A percentile compares a stretch with the other conserved stretches of the same genome.
Conservation (phyloP, 2,113 vertebrate genomes). For the Gasterosteus aculeatus region DNA sequence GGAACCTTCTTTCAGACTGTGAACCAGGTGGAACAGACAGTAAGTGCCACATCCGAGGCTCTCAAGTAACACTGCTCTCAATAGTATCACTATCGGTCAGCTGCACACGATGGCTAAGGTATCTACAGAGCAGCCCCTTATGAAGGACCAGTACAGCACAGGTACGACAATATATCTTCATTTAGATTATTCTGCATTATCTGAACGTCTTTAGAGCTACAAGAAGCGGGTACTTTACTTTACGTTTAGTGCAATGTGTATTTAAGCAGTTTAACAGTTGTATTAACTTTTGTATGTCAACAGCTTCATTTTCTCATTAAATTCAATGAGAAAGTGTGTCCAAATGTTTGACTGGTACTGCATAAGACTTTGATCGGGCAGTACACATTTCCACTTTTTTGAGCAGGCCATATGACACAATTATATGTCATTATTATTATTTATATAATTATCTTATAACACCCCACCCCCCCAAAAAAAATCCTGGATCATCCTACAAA, state of each 20-base stretch:
- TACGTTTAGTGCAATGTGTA: neutral
- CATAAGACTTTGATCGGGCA: too few relatives aligned
- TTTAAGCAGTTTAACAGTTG: neutral
- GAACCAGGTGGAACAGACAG: neutral
- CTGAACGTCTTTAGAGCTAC: neutral
- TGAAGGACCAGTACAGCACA: constrained; percentile 39
- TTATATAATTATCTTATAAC: too few relatives aligned
- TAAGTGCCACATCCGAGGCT: constrained; percentile 27
- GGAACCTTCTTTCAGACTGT: neutral
- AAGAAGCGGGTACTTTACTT: neutral
- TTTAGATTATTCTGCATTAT: neutral
- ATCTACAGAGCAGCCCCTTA: constrained; percentile 35
- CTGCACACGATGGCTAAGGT: constrained; percentile 40
- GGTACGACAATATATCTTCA: constrained; percentile 28
- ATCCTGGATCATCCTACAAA: too few relatives aligned
- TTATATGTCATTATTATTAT: too few relatives aligned
- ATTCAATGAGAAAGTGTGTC: too few relatives aligned
- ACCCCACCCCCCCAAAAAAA: too few relatives aligned
- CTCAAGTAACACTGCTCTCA: constrained; percentile 54
- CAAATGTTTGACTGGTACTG: too few relatives aligned
- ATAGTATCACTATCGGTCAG: constrained; percentile 37
- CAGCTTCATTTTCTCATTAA: neutral
- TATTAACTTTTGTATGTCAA: neutral
- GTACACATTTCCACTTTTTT: too few relatives aligned
- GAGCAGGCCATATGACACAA: too few relatives aligned